Conservation (phyloP, 1,140 invertebrate genomes). For the Plutomurus gul region DNA sequence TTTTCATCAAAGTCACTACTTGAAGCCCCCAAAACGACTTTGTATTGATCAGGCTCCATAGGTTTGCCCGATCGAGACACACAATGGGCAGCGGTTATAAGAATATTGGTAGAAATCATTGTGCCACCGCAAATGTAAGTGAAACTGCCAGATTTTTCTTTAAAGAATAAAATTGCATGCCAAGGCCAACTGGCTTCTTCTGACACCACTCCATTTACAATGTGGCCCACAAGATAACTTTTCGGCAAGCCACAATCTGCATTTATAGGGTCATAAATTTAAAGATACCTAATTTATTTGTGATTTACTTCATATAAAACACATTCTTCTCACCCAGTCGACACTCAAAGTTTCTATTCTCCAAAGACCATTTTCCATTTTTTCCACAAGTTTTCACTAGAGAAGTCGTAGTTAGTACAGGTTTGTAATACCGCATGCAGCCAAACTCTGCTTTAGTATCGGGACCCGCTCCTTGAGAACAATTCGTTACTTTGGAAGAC, state of each 20-base stretch:
- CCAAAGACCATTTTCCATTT: conserved; percentile 33
- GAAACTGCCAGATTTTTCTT: not conserved
- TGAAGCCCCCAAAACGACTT: conserved; percentile 31
- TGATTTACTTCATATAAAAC: not conserved
- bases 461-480: not conserved
- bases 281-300: too few relatives aligned
- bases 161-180: conserved; percentile 28
- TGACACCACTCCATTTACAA: conserved; percentile 32
- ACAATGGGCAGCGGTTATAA: conserved; percentile 43
- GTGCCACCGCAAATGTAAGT: conserved; percentile 42
- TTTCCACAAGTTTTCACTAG: conserved; percentile 24
- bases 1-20: conserved; percentile 39
- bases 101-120: conserved; percentile 26
- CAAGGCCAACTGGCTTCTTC: conserved; percentile 40
- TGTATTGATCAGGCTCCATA: not conserved
- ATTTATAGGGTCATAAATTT: too few relatives aligned
- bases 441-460: conserved; percentile 34
- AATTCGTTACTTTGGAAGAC: not conserved
- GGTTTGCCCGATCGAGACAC: conserved; percentile 4
- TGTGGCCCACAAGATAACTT: conserved; percentile 30
- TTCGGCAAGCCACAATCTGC: conserved; percentile 40
- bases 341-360: conserved; percentile 34
- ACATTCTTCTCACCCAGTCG: conserved; percentile 14
- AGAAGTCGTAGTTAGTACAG: conserved; percentile 6
- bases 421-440: conserved; percentile 35